phyloP scores from a whole-genome alignment of 2,797 vertebrate species.

The Argyrosomus regius region DNA sequence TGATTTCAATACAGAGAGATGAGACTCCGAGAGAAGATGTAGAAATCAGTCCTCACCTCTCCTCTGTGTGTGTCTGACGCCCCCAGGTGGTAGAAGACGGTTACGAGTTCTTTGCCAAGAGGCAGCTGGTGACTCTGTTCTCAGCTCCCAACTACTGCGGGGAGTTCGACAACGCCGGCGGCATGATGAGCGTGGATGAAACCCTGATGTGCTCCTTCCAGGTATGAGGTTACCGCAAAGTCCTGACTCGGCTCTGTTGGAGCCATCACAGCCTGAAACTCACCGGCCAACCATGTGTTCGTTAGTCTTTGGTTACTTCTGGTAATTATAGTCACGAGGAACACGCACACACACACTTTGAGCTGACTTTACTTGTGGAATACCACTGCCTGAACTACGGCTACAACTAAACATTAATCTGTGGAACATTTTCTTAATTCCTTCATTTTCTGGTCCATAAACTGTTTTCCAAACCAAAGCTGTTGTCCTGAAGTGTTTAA shows the following conservation, averaged over 20 bases:
- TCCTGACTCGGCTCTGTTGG: background rate
- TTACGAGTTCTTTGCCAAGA: conserved; percentile 96
- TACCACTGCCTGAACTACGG: too few species aligned
- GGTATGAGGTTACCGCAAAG: conserved; percentile 73
- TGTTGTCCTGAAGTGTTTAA: too few species aligned
- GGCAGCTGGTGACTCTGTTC: conserved; percentile 96
- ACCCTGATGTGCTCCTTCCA: conserved; percentile 98
- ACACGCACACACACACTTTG: too few species aligned
- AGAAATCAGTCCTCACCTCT: background rate
- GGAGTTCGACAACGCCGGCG: conserved; percentile 95
- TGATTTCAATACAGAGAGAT: too few species aligned
- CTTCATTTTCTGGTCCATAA: too few species aligned
- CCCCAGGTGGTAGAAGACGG: conserved; percentile 95
- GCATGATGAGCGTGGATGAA: conserved; percentile 98
- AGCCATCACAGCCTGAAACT: background rate
- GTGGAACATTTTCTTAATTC: too few species aligned
- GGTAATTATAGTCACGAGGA: background rate
- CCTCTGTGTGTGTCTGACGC: conserved; percentile 40
- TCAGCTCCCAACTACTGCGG: conserved; percentile 97
- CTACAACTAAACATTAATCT: too few species aligned
- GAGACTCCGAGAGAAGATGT: too few species aligned
- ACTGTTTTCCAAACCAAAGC: too few species aligned
- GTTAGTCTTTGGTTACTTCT: background rate
- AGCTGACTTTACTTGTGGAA: too few species aligned
- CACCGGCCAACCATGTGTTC: background rate